Conservation (phyloP, 2,888 invertebrate genomes). For the Lithophane ornitopus region DNA sequence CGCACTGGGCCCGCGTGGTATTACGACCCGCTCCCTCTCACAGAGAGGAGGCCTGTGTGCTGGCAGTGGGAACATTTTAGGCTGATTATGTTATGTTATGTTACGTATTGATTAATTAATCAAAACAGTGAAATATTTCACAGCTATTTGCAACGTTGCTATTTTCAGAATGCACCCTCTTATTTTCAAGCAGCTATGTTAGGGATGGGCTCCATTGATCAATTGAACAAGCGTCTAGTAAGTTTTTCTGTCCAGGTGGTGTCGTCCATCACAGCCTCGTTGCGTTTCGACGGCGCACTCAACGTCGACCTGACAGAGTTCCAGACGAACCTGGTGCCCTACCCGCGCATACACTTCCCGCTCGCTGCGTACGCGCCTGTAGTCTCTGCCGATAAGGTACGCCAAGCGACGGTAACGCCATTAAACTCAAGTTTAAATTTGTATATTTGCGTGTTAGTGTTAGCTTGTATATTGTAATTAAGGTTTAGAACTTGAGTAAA, state of each 20-base stretch:
- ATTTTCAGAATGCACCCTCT: no score
- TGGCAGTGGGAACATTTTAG: no score
- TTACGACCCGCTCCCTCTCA: no score
- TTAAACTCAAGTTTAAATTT: background rate
- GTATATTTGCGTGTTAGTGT: no score
- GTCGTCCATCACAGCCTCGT: slow-evolving; percentile 96
- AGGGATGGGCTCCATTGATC: background rate
- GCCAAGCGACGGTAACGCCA: background rate
- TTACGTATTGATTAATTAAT: background rate
- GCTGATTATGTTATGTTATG: no score
- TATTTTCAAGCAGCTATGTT: background rate
- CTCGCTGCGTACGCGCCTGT: slow-evolving; percentile 93
- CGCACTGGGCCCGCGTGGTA: no score
- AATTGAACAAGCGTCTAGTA: background rate
- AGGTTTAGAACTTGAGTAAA: no score
- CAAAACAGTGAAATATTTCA: background rate
- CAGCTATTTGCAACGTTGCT: background rate
- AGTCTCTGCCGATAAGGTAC: slow-evolving; percentile 92
- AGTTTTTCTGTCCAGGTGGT: slow-evolving; percentile 90
- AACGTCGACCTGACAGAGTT: slow-evolving; percentile 98
- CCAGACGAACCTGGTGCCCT: slow-evolving; percentile 97
- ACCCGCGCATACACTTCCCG: slow-evolving; percentile 97
- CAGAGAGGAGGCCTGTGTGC: no score
- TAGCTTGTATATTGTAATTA: no score
- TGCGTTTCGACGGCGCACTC: slow-evolving; percentile 96